Base-by-base conservation (phyloP, 2,797 vertebrate species). In the Glyptemys insculpta region DNA sequence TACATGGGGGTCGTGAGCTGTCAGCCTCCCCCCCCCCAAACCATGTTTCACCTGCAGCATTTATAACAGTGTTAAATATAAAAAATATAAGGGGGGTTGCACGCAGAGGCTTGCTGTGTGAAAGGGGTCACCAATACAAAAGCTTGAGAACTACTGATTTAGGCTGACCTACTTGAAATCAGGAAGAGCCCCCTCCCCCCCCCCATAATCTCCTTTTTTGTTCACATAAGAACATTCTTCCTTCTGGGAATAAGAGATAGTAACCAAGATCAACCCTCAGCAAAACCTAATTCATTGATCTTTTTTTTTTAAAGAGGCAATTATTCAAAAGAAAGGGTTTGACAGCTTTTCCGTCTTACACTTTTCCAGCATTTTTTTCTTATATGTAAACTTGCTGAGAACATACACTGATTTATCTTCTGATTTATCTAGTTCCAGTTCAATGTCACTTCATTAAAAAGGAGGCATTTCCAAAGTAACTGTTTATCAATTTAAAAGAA, bases 371-470 rank as follows among this genome's bases (percentile, higher is more conserved):
- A 29, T 76, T 25, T 74, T 89, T 91, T 93, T 79, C 54, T 72
- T 80, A 79, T 74, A 34, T 52, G 31, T 19, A 59, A 82, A 56
- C 79, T 92, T 80, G 68, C 34, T 59, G 76, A 95, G 92, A 93
- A 88, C 31, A 91, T 3, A 21, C 50, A 9, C 47, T 65, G 50
- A 74, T 90, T 18, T 92, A 81, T 86, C 56, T 94, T 84, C 37
- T 88, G 0, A 0, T 83, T 94, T 95, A 92, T 94, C 80, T 96
- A 88, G 89, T 89, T 93, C 90, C 95, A 93, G 86, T 94, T 89
- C 96, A 97, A 94, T 93, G 37, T 49, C 91, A 86, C 81, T 50
- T 97, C 86, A 96, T 94, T 96, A 94, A 97, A 97, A 97, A n/a
- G 78, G 93, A 95, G 81, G 79, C 62, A 83, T 59, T 91, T 94